phyloP scores from a whole-genome alignment of 2,888 invertebrate genomes.

The Drosophila fulvimacula region DNA sequence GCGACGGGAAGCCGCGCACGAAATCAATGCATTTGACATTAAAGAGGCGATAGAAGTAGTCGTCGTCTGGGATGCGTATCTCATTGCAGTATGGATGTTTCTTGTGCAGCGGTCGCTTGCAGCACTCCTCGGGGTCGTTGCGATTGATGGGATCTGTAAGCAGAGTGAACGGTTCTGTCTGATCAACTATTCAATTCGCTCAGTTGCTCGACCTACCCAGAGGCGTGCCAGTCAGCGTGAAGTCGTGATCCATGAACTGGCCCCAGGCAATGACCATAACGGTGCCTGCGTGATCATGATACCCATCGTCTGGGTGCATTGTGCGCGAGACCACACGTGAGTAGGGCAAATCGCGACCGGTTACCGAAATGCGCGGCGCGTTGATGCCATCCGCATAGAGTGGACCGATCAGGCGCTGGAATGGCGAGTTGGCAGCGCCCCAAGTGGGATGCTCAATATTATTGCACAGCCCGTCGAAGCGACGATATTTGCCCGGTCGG shows the following conservation, averaged over 20 bases:
- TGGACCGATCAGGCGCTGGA: slow-evolving; percentile 91
- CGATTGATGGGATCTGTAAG: slow-evolving; percentile 91
- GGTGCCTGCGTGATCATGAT: slow-evolving; percentile 96
- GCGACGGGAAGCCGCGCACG: slow-evolving; percentile 94
- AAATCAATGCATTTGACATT: slow-evolving; percentile 95
- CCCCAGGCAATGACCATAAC: slow-evolving; percentile 96
- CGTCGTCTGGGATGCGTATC: slow-evolving; percentile 94
- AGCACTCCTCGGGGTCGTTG: slow-evolving; percentile 96
- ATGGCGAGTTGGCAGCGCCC: slow-evolving; percentile 94
- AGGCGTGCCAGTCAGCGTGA: slow-evolving; percentile 94
- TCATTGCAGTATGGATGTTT: slow-evolving; percentile 97
- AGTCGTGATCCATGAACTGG: slow-evolving; percentile 97
- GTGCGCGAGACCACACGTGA: slow-evolving; percentile 94
- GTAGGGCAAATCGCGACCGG: slow-evolving; percentile 91
- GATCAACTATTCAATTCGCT: background rate
- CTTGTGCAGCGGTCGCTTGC: slow-evolving; percentile 91
- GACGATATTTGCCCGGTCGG: slow-evolving; percentile 93
- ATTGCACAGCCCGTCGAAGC: slow-evolving; percentile 95
- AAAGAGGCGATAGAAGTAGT: slow-evolving; percentile 94
- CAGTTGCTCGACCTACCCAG: slow-evolving; percentile 87
- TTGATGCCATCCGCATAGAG: slow-evolving; percentile 94
- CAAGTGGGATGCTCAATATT: slow-evolving; percentile 95
- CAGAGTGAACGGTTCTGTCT: background rate
- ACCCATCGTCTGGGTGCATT: slow-evolving; percentile 96
- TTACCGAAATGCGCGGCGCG: slow-evolving; percentile 92